Evolutionary conservation across 2,888 invertebrate species (phyloP).

Genomic region (Sminthurides aquaticus): DNA sequence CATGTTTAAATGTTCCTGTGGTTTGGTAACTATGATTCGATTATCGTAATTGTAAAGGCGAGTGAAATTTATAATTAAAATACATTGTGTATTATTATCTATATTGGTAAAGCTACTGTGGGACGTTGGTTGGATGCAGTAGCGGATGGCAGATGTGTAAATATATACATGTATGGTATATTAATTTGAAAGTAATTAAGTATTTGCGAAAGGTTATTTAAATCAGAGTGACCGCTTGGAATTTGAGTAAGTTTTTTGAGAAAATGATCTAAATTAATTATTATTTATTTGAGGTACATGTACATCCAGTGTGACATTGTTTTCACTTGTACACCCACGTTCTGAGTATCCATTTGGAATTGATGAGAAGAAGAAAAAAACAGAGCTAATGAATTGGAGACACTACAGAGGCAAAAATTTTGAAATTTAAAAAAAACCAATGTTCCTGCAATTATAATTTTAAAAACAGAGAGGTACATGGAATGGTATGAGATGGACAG

Average conservation of each 20-base stretch:
- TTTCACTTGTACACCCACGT: neutral
- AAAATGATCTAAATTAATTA: neutral
- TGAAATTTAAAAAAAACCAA: no score
- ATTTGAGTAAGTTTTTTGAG: no score
- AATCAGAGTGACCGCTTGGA: neutral
- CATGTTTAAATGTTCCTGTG: neutral
- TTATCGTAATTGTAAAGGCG: neutral
- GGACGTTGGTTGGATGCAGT: no score
- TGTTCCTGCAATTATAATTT: no score
- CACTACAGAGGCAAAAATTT: neutral
- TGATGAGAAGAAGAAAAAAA: neutral
- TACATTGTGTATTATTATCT: no score
- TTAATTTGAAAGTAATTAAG: neutral
- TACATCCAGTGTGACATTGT: neutral
- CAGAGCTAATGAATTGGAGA: neutral
- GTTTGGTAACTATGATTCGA: neutral
- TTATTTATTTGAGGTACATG: neutral
- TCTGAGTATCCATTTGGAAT: neutral
- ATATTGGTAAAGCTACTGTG: no score
- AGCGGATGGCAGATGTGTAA: neutral
- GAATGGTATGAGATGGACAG: no score
- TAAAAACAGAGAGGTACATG: neutral
- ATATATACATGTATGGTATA: neutral
- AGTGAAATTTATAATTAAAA: neutral
- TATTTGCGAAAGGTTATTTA: neutral